Evolutionary conservation across 2,113 vertebrate species (phyloP).

Genomic region (Cephalopterus ornatus): DNA sequence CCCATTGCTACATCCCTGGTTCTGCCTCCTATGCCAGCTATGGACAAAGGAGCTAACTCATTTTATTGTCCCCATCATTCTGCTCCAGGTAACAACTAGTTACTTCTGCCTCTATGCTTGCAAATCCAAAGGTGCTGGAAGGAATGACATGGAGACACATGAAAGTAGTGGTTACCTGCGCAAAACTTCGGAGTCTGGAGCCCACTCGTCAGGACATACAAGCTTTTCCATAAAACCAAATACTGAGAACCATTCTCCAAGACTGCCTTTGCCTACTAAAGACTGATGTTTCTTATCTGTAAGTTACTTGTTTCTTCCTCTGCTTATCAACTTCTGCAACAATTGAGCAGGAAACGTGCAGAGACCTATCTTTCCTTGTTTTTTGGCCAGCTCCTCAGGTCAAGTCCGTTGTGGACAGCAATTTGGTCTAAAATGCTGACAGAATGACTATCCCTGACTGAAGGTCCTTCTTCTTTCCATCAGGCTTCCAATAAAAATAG

Average conservation of each 20-base stretch:
- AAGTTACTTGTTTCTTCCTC: not conserved
- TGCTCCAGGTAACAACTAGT: not conserved
- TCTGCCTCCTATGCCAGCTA: not conserved
- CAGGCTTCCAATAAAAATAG: not conserved
- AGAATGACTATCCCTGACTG: not conserved
- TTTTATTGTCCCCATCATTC: not conserved
- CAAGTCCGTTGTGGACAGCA: not conserved
- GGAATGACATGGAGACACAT: not conserved
- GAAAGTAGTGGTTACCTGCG: not conserved
- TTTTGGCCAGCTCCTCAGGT: not conserved
- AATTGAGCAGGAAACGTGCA: not conserved
- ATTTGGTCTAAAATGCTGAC: not conserved
- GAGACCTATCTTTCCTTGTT: not conserved
- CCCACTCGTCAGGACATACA: not conserved
- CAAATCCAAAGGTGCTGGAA: not conserved
- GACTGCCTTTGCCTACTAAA: not conserved
- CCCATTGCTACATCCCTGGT: not conserved
- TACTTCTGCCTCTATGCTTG: not conserved
- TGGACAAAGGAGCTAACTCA: not conserved
- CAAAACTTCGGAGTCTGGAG: not conserved
- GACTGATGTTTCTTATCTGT: not conserved
- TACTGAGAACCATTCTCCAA: not conserved
- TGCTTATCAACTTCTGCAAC: not conserved
- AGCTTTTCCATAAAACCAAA: not conserved
- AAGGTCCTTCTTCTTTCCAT: not conserved